Percentiles rank a stretch among this genome's conserved stretches.
Evolutionary conservation across 2,888 invertebrate genomes (phyloP).

Genomic region (Perizoma affinitatum): DNA sequence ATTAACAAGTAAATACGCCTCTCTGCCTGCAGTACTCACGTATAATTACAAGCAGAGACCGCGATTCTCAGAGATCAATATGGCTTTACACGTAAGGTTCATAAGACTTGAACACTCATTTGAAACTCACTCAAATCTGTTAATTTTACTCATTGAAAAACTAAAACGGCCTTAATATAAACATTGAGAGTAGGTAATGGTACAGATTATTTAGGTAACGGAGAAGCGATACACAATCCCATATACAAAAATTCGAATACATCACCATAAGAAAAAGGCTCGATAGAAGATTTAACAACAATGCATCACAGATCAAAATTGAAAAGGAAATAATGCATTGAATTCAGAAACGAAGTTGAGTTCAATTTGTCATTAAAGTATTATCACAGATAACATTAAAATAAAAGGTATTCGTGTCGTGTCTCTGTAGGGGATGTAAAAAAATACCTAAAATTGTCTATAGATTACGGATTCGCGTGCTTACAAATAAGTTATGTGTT

Average conservation of each 20-base stretch:
- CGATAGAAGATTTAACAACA: slow-evolving; percentile 44
- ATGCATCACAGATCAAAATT: slow-evolving; percentile 40
- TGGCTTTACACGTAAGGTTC: slow-evolving; percentile 70
- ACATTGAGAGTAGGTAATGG: too few relatives aligned
- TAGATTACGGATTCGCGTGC: slow-evolving; percentile 39
- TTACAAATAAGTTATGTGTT: slow-evolving; percentile 43
- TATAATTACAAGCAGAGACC: slow-evolving; percentile 48
- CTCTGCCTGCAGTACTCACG: slow-evolving; percentile 47
- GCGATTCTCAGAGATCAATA: slow-evolving; percentile 77
- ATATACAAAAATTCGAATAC: slow-evolving; percentile 29
- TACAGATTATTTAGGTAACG: slow-evolving; percentile 12
- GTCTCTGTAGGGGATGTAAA: slow-evolving; percentile 56
- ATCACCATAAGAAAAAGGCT: slow-evolving; percentile 40
- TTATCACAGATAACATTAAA: slow-evolving; percentile 81
- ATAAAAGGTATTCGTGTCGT: slow-evolving; percentile 65
- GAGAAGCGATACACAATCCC: slow-evolving; percentile 19
- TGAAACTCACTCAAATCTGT: slow-evolving; percentile 43
- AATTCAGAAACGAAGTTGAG: slow-evolving; percentile 46
- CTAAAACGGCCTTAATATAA: too few relatives aligned
- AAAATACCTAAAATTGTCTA: slow-evolving; percentile 43
- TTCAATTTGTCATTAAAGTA: slow-evolving; percentile 68
- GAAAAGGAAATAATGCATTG: slow-evolving; percentile 37
- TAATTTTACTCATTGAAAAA: too few relatives aligned
- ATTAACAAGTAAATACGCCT: slow-evolving; percentile 67
- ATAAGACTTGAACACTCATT: slow-evolving; percentile 58